Evolutionary conservation across 2,888 invertebrate species (phyloP), one percentile per base, ranked within the genome.

Genomic region (Protophormia terraenovae): DNA sequence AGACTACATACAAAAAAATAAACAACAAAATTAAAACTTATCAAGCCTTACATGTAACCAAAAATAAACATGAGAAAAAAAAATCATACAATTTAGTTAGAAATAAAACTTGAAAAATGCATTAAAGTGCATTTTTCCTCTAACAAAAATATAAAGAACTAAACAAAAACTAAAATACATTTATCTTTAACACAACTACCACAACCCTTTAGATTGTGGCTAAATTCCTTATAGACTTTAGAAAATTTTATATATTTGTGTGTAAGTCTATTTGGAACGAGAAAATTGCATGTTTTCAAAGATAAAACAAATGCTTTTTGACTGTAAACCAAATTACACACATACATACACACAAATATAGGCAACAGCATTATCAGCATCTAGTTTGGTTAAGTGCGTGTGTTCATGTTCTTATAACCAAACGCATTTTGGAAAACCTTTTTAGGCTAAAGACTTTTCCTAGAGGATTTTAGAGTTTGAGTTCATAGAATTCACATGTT

Each of bases 251-350:
- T 38, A 24, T 41, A 29, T 50, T 27, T 38, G 22, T 29, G 38
- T 71, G 77, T 60, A 50, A 50, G 53, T 41, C 62, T 38, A 50
- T 64, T 77, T 38, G 27, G 45, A 55, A 27, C 35, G 55, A 71
- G 75, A 71, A 84, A 76, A 84, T 64, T 75, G 79, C 84, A 79
- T 71, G 55, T 79, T 69, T 79, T 64, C 69, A 16, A 79, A 84
- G 62, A 84, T 79, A 79, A 79, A 75, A 79, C 75, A 79, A 75
- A 84, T 84, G 79, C 69, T 64, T 38, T 84, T 84, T 79, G 84
- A 84, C 79, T 79, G 66, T 50, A 53, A 62, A 69, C 79, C 75
- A 55, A 69, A 62, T 53, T 41, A 53, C 24, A 62, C 35, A n/a
- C 66, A 16, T 38, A 32, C 27, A 14, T 55, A 3, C 32, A 38